Percentiles rank a stretch among this genome's conserved stretches.
Evolutionary conservation across 2,113 vertebrate genomes (phyloP).

Genomic region (Dipodomys spectabilis): DNA sequence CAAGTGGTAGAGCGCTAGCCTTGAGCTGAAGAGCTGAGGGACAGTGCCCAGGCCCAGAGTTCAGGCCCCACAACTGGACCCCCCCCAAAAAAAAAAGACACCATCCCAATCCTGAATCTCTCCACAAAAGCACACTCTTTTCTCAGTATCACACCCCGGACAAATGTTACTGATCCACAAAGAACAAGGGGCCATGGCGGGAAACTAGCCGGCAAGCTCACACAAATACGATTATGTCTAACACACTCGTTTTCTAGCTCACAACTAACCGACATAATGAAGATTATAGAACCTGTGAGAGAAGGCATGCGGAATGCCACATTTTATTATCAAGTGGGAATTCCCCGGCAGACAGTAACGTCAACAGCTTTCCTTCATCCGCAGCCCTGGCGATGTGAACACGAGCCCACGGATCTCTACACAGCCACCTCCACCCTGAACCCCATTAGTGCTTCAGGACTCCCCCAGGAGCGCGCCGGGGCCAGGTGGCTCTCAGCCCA

Average conservation of each 20-base stretch:
- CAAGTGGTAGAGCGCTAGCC: too few species aligned
- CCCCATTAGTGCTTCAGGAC: not conserved
- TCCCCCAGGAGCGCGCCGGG: slow-evolving; percentile 48
- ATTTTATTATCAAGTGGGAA: slow-evolving; percentile 33
- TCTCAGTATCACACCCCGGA: not conserved
- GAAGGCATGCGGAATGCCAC: not conserved
- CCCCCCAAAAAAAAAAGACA: not conserved
- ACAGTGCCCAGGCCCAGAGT: too few species aligned
- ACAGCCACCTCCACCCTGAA: slow-evolving; percentile 14
- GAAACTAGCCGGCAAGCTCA: not conserved
- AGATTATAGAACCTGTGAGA: not conserved
- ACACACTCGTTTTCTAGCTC: not conserved
- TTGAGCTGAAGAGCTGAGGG: too few species aligned
- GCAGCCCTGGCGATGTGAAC: not conserved
- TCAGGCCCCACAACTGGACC: too few species aligned
- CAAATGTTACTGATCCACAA: not conserved
- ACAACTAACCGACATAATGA: slow-evolving; percentile 12
- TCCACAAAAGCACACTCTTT: not conserved
- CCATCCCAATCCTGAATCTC: not conserved
- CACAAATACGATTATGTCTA: not conserved
- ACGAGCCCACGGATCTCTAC: slow-evolving; percentile 18
- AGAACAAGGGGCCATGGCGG: not conserved
- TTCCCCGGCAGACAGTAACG: slow-evolving; percentile 6
- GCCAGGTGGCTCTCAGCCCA: slow-evolving; percentile 69
- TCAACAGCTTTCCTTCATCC: not conserved